Evolutionary conservation across 2,797 vertebrate species (phyloP).

Genomic region (Gambusia yucatana): DNA sequence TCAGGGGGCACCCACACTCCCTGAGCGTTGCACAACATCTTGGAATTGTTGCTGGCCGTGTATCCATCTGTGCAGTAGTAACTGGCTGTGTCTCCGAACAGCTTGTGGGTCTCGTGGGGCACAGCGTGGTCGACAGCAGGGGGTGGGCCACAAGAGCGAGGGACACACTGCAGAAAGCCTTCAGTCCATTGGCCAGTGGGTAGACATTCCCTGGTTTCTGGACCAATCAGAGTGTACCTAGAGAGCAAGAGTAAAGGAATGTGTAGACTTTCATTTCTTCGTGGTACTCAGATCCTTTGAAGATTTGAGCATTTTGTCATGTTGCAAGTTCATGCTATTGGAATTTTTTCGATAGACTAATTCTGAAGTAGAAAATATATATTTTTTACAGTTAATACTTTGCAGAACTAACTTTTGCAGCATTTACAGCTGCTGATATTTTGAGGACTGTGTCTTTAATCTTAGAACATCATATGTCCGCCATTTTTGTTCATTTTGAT

Average conservation of each 20-base stretch:
- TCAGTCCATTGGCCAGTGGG: slow-evolving; percentile 88
- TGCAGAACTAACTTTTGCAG: not conserved
- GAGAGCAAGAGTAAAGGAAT: not conserved
- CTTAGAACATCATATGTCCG: not conserved
- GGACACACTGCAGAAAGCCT: slow-evolving; percentile 89
- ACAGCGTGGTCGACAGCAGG: slow-evolving; percentile 91
- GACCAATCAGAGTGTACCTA: slow-evolving; percentile 92
- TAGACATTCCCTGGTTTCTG: slow-evolving; percentile 88
- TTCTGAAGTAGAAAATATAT: not conserved
- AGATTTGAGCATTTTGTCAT: not conserved
- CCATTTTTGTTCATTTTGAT: not conserved
- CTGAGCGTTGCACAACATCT: slow-evolving; percentile 90
- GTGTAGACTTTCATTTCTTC: not conserved
- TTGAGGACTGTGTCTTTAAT: not conserved
- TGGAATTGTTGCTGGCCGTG: slow-evolving; percentile 89
- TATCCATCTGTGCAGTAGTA: slow-evolving; percentile 96
- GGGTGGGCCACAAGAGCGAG: slow-evolving; percentile 93
- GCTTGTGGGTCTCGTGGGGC: slow-evolving; percentile 89
- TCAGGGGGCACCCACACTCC: slow-evolving; percentile 92
- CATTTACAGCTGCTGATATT: not conserved
- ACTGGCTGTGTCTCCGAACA: slow-evolving; percentile 92
- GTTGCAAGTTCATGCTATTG: not conserved
- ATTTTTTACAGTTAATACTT: not conserved
- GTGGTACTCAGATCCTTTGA: not conserved
- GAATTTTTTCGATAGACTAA: not conserved